These are phyloP conservation scores for Scyliorhinus canicula DNA, from an alignment of 2,797 vertebrate species.

Conservation along the genomic window DNA sequence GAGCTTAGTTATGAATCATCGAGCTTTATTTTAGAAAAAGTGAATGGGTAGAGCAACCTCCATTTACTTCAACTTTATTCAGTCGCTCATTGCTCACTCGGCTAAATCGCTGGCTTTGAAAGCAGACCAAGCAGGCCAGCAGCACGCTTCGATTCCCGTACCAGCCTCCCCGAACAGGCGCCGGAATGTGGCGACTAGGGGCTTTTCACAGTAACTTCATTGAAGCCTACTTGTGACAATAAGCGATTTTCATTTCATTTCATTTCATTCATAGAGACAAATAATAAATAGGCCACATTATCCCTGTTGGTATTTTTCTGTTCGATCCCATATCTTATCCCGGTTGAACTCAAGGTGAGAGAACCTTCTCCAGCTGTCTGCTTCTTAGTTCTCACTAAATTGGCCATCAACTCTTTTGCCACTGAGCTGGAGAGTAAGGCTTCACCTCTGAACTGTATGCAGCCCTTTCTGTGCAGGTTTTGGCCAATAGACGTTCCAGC, in stretches of 20 bases:
- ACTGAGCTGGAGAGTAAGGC: background rate
- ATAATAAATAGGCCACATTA: background rate
- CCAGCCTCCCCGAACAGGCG: too few species aligned
- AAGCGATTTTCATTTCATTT: too few species aligned
- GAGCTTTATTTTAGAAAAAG: background rate
- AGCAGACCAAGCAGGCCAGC: too few species aligned
- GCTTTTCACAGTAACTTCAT: too few species aligned
- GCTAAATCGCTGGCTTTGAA: too few species aligned
- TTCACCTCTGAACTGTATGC: background rate
- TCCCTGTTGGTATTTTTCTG: background rate
- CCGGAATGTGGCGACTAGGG: too few species aligned
- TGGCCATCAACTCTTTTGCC: background rate
- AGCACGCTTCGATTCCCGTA: too few species aligned
- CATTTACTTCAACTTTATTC: background rate
- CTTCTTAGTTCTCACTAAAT: background rate
- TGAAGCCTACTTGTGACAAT: too few species aligned
- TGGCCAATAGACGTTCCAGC: background rate
- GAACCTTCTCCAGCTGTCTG: background rate
- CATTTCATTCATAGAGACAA: too few species aligned
- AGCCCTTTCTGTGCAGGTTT: background rate
- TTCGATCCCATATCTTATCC: background rate
- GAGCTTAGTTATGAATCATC: background rate
- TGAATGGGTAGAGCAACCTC: background rate
- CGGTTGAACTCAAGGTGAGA: background rate
- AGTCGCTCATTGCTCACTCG: background rate